Percentiles rank a stretch among this genome's conserved stretches.
Conservation (phyloP, 2,113 vertebrate genomes). For the Balaenoptera acutorostrata region DNA sequence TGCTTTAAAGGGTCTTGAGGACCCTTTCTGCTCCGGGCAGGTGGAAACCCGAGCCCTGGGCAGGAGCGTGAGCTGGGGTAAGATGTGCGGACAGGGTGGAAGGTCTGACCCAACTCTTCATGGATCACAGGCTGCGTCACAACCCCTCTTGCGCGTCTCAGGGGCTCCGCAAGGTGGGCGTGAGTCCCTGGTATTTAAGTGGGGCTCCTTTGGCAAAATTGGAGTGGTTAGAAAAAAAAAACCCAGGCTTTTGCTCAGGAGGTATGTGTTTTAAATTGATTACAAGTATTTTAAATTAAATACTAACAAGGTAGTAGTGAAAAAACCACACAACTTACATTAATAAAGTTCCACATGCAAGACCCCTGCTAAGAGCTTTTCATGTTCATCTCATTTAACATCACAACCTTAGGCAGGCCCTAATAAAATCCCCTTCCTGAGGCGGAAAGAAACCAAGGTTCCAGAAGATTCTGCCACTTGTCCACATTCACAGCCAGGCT, state of each 20-base stretch:
- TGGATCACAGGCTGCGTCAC: rapidly evolving
- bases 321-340: rapidly evolving
- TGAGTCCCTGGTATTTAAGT: background rate
- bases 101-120: rapidly evolving
- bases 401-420: rapidly evolving
- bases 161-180: background rate
- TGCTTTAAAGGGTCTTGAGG: rapidly evolving
- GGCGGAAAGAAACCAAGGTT: background rate
- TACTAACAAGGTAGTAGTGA: rapidly evolving
- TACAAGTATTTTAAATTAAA: background rate
- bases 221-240: too few relatives aligned
- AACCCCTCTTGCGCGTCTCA: too few relatives aligned
- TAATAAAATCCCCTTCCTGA: rapidly evolving
- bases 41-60: background rate
- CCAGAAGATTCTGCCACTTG: background rate
- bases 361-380: background rate
- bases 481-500: background rate
- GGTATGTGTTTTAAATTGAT: background rate
- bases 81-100: rapidly evolving
- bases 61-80: background rate
- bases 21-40: background rate
- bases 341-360: rapidly evolving
- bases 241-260: too few relatives aligned
- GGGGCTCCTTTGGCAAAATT: too few relatives aligned
- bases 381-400: rapidly evolving